Conservation (phyloP, 30 jellyfish, hydroid and myxozoan genomes). For the Mastigias papua region DNA sequence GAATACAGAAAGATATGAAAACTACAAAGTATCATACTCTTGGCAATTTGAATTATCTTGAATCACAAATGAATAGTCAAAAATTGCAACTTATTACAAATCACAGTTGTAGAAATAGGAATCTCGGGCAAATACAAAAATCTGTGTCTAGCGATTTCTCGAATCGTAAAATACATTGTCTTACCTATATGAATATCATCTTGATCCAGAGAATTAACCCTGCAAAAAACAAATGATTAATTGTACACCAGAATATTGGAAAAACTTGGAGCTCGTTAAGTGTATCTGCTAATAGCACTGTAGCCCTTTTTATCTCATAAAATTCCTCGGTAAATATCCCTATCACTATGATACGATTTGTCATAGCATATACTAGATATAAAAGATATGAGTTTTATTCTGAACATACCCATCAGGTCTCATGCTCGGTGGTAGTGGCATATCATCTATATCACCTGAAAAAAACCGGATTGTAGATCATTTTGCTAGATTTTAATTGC, state of each 20-base stretch:
- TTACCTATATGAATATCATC: slow-evolving; percentile 95
- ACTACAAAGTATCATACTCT: background rate
- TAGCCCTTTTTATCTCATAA: no score
- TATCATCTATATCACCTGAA: slow-evolving; percentile 88
- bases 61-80: background rate
- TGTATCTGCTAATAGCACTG: no score
- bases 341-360: no score
- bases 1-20: background rate
- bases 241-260: background rate
- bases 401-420: slow-evolving; percentile 91
- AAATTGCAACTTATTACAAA: no score
- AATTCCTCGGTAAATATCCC: no score
- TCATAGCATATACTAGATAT: background rate
- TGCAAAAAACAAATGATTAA: slow-evolving; percentile 1
- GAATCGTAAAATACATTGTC: background rate
- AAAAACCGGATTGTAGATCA: background rate
- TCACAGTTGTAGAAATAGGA: background rate
- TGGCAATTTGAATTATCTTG: background rate
- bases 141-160: background rate
- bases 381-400: background rate
- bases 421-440: slow-evolving; percentile 92
- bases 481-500: no score
- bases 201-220: slow-evolving; percentile 87
- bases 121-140: background rate
- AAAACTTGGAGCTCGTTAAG: no score